Evolutionary conservation across 92 coral and sea anemone species (phyloP), one percentile per base, ranked within the genome.

Genomic region (Palythoa heliodiscus): DNA sequence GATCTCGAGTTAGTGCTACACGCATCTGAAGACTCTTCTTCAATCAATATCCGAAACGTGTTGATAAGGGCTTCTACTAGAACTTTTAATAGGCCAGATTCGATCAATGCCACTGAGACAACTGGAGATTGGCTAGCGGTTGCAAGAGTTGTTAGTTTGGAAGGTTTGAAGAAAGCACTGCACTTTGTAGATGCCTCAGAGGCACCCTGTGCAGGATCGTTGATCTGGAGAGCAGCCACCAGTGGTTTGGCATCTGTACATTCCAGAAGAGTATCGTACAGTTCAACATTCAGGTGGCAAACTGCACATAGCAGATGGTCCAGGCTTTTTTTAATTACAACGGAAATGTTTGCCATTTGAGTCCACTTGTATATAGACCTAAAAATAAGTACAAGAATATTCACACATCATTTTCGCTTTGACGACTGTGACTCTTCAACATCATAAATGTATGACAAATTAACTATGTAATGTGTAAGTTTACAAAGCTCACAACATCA

Each of bases 301-400:
- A 93, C 50, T 11, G 98, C 92, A 52, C 98, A 91, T 29, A 96
- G 87, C 47, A 96, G 90, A 53, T 94, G 89, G 71, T 96, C 98
- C 70, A 94, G 76, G 67, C 97, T 93, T 77, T 88, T 92, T 76
- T 96, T 96, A 38, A 96, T 83, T 50, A 89, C 82, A 60, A 89
- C 97, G 85, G 88, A 91, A 73, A 84, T 78, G 35, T 70, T 48
- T 14, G 90, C 80, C 57, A 52, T 67, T 75, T 96, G 98, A 0
- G 96, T 92, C 97, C 95, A 96, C 12, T 90, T 87, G 88, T 87
- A 93, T 6, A 96, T 69, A 13, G 88, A 89, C 84, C 99, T 96
- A 81, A 4, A 78, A 86, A 57, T 70, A 35, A 63, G 15, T 35
- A 5, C 37, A 11, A 70, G 7, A 2, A 25, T 20, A 71, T 7